These are phyloP conservation scores for Drosophila subpulchrella DNA, from an alignment of 1,140 invertebrate species.

Conservation along the genomic window DNA sequence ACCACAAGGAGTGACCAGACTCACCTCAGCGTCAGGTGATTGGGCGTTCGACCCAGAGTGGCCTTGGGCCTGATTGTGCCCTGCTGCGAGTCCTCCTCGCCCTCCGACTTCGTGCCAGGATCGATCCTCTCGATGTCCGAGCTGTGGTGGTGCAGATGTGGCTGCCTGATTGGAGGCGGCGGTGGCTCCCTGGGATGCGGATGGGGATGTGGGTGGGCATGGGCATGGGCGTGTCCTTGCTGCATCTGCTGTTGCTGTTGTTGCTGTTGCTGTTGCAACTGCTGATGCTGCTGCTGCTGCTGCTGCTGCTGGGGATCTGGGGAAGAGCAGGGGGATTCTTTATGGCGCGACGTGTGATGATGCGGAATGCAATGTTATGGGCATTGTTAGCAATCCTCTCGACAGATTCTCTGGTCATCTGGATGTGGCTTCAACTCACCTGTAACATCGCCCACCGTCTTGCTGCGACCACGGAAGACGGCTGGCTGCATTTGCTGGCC, in stretches of 20 bases:
- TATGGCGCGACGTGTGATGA: slow-evolving; percentile 60
- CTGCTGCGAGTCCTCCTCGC: slow-evolving; percentile 92
- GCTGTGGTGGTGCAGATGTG: slow-evolving; percentile 77
- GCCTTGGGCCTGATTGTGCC: slow-evolving; percentile 88
- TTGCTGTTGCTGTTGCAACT: slow-evolving; percentile 29
- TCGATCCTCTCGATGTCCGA: slow-evolving; percentile 86
- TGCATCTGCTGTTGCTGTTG: slow-evolving; percentile 55
- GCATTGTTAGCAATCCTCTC: slow-evolving; percentile 36
- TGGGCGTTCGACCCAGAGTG: slow-evolving; percentile 93
- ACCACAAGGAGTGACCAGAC: not conserved
- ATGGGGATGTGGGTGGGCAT: slow-evolving; percentile 63
- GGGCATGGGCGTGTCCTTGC: slow-evolving; percentile 47
- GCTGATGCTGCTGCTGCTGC: slow-evolving; percentile 48
- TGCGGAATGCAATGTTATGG: slow-evolving; percentile 21
- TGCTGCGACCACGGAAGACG: slow-evolving; percentile 93
- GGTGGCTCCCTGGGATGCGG: slow-evolving; percentile 74
- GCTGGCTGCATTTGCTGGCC: slow-evolving; percentile 79
- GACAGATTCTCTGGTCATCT: slow-evolving; percentile 1
- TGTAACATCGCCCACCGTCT: slow-evolving; percentile 93
- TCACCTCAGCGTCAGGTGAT: slow-evolving; percentile 94
- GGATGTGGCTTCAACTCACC: slow-evolving; percentile 85
- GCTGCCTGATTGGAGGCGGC: slow-evolving; percentile 72
- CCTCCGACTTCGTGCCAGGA: slow-evolving; percentile 93
- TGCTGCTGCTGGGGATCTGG: slow-evolving; percentile 67
- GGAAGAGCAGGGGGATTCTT: slow-evolving; percentile 68